These are phyloP conservation scores for Eupithecia subumbrata DNA, from an alignment of 2,888 invertebrate genomes.

Conservation along the genomic window DNA sequence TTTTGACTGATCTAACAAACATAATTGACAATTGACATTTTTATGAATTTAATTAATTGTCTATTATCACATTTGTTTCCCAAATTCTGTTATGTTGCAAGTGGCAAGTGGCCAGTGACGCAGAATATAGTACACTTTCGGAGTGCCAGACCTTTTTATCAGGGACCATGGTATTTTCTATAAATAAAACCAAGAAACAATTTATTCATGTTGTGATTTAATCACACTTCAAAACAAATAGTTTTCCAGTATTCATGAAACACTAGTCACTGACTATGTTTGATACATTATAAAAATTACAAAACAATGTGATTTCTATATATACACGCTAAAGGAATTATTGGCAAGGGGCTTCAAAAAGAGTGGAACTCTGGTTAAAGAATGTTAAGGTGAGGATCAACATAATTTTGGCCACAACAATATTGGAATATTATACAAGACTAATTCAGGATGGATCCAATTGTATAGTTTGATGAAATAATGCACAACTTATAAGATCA, in stretches of 20 bases:
- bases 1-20: no score
- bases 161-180: background rate
- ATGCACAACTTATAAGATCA: background rate
- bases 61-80: no score
- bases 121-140: no score
- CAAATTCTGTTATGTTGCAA: no score
- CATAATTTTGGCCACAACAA: background rate
- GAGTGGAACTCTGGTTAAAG: background rate
- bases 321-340: conserved; percentile 22
- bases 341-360: conserved; percentile 14
- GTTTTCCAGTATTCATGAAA: conserved; percentile 56
- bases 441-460: background rate
- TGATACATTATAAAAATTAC: conserved; percentile 47
- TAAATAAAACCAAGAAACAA: conserved; percentile 53
- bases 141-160: no score
- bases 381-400: background rate
- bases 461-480: background rate
- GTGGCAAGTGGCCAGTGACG: no score
- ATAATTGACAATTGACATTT: no score
- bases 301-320: conserved; percentile 44
- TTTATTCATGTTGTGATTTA: conserved; percentile 73
- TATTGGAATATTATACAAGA: background rate
- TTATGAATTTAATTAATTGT: no score
- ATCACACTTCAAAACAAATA: conserved; percentile 73
- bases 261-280: conserved; percentile 44